These are phyloP conservation scores for Pachliopta kotzebuea DNA, from an alignment of 2,888 invertebrate species.

Conservation along the genomic window DNA sequence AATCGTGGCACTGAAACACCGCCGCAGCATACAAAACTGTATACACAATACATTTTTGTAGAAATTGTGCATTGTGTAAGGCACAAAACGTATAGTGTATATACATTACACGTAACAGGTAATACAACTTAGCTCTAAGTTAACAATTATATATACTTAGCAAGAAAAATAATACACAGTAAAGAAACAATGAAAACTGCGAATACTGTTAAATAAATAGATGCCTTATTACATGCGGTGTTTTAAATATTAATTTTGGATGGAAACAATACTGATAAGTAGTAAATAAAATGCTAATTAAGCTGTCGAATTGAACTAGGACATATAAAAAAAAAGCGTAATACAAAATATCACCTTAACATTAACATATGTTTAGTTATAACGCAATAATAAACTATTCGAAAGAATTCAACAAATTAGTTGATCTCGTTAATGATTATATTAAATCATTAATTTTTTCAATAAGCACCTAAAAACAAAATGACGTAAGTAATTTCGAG, in stretches of 20 bases:
- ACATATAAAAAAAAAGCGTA: slow-evolving; percentile 37
- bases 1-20: slow-evolving; percentile 66
- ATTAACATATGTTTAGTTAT: slow-evolving; percentile 51
- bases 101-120: slow-evolving; percentile 12
- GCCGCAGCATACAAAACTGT: slow-evolving; percentile 37
- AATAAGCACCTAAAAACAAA: slow-evolving; percentile 26
- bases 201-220: slow-evolving; percentile 25
- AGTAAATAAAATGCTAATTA: slow-evolving; percentile 33
- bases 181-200: slow-evolving; percentile 7
- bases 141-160: slow-evolving; percentile 26
- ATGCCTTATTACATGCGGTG: slow-evolving; percentile 16
- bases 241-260: slow-evolving; percentile 28
- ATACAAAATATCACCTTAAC: slow-evolving; percentile 55
- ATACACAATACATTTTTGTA: slow-evolving; percentile 44
- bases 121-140: slow-evolving; percentile 24
- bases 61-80: slow-evolving; percentile 61
- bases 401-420: slow-evolving; percentile 68
- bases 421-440: slow-evolving; percentile 32
- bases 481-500: slow-evolving; percentile 33
- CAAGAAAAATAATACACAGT: neutral
- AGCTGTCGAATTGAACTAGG: slow-evolving; percentile 40
- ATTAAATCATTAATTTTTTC: slow-evolving; percentile 21
- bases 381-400: slow-evolving; percentile 77
- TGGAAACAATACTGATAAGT: slow-evolving; percentile 58
- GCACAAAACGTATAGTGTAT: slow-evolving; percentile 46